Percentiles rank a stretch among this genome's conserved stretches.
Conservation (phyloP, 2,888 invertebrate genomes). For the Notodonta dromedarius region DNA sequence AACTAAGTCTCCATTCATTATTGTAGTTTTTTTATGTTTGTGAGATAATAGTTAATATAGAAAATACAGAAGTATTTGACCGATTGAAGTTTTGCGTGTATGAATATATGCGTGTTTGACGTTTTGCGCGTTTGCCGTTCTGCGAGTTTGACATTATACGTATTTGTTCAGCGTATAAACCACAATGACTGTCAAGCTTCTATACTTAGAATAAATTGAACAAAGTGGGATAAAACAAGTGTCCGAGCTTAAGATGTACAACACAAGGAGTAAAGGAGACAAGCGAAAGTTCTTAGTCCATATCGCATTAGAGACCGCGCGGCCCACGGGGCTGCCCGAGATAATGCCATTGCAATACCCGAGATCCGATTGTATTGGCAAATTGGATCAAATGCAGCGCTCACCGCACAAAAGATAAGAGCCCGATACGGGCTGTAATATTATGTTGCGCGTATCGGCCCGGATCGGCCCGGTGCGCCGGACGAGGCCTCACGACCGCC, state of each 20-base stretch:
- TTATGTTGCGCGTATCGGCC: conserved; percentile 68
- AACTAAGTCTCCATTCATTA: too few species aligned
- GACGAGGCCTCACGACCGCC: conserved; percentile 45
- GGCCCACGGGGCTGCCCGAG: conserved; percentile 62
- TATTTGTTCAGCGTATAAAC: too few species aligned
- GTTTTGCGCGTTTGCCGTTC: too few species aligned
- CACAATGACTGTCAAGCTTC: not conserved
- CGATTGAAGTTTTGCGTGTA: too few species aligned
- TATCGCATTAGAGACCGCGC: conserved; percentile 73
- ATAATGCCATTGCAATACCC: conserved; percentile 83
- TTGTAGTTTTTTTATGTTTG: too few species aligned
- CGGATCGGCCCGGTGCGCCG: conserved; percentile 54
- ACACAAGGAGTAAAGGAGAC: conserved; percentile 46
- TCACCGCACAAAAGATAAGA: conserved; percentile 81
- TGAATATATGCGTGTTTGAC: too few species aligned
- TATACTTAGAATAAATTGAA: not conserved
- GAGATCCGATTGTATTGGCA: conserved; percentile 83
- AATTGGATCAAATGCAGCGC: conserved; percentile 85
- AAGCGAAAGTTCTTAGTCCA: conserved; percentile 65
- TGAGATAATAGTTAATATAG: too few species aligned
- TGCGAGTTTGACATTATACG: too few species aligned
- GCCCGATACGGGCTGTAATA: conserved; percentile 66
- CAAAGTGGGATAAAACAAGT: not conserved
- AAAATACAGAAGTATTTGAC: too few species aligned
- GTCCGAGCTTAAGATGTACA: conserved; percentile 33